These are phyloP conservation scores for Serranus cabrilla DNA, from an alignment of 2,797 vertebrate genomes.

Conservation along the genomic window DNA sequence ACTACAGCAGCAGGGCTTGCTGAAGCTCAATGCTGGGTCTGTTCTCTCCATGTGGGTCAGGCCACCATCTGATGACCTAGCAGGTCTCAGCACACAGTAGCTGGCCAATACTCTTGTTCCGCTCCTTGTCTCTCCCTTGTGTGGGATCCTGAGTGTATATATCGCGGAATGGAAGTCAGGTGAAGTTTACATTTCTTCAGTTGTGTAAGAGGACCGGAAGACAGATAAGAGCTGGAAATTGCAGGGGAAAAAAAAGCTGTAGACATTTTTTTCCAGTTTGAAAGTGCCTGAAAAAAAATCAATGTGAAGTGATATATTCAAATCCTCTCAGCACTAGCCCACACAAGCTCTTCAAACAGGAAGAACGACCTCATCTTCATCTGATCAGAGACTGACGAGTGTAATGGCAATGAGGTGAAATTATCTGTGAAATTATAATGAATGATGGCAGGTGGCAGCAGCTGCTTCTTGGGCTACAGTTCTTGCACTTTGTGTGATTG, in stretches of 20 bases:
- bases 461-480: not conserved
- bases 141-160: not conserved
- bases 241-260: not conserved
- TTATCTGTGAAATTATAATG: slow-evolving; percentile 9
- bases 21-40: slow-evolving; percentile 72
- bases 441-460: not conserved
- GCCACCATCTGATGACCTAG: slow-evolving; percentile 80
- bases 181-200: not conserved
- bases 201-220: not conserved
- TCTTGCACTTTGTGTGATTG: not conserved
- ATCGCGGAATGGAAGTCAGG: not conserved
- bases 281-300: slow-evolving; percentile 10
- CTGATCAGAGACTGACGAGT: slow-evolving; percentile 1
- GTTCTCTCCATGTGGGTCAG: slow-evolving; percentile 84
- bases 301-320: slow-evolving; percentile 13
- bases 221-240: slow-evolving; percentile 1
- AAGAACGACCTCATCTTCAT: slow-evolving; percentile 7
- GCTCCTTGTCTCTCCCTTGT: not conserved
- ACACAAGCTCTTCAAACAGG: slow-evolving; percentile 9
- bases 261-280: not conserved
- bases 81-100: slow-evolving; percentile 41
- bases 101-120: slow-evolving; percentile 7
- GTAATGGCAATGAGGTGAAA: slow-evolving; percentile 13
- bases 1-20: slow-evolving; percentile 69
- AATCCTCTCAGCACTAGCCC: not conserved